Conservation (phyloP, 2,797 vertebrate species). For the Leptoclinus maculatus region DNA sequence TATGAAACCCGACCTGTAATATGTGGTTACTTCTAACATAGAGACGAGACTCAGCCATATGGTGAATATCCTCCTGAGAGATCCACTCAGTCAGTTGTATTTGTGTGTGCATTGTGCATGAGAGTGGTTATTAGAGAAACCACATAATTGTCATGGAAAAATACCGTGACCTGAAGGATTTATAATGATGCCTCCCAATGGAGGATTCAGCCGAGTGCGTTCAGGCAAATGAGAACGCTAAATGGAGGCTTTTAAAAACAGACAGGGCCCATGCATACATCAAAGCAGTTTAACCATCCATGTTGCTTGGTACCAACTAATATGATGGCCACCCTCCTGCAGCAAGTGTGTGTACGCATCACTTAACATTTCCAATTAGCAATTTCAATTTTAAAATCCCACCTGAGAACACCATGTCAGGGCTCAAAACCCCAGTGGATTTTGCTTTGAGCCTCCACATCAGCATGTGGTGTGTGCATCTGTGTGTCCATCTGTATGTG, state of each 20-base stretch:
- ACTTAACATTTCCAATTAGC: constrained; percentile 69
- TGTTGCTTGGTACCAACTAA: constrained; percentile 50
- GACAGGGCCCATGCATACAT: constrained; percentile 59
- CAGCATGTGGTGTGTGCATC: constrained; percentile 20
- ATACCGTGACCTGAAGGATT: constrained; percentile 62
- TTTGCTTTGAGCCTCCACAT: constrained; percentile 44
- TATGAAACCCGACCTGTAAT: constrained; percentile 18
- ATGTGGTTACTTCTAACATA: constrained; percentile 42
- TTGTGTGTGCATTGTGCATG: constrained; percentile 54
- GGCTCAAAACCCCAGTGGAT: constrained; percentile 44
- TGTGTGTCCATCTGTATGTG: constrained; percentile 44
- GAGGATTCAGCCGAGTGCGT: constrained; percentile 57
- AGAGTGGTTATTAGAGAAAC: constrained; percentile 71
- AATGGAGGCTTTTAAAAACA: constrained; percentile 60
- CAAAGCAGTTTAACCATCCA: constrained; percentile 62
- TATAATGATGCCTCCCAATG: constrained; percentile 66
- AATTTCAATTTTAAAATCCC: constrained; percentile 62
- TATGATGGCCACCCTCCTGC: constrained; percentile 38
- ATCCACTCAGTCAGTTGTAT: constrained; percentile 45
- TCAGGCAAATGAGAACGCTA: constrained; percentile 63
- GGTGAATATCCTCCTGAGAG: constrained; percentile 53
- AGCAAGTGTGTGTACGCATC: constrained; percentile 67
- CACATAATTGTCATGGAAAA: constrained; percentile 64
- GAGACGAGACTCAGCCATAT: constrained; percentile 31
- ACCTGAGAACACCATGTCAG: constrained; percentile 53